Base-by-base conservation (phyloP, 23 tunicate genomes). In the Trididemnum clinides region DNA sequence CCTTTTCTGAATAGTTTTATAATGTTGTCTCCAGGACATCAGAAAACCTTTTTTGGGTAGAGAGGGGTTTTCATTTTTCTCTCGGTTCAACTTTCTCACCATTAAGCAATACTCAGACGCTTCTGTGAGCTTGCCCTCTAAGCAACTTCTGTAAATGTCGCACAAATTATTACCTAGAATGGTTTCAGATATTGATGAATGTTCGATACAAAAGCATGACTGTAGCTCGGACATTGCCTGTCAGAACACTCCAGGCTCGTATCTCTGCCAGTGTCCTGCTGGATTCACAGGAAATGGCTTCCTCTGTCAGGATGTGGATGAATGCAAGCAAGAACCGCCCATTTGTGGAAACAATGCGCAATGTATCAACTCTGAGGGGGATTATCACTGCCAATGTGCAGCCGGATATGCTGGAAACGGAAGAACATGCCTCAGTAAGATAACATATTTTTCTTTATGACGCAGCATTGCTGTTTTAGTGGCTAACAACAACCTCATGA, bases 111-210 rank as follows among this genome's bases (percentile, higher is more conserved):
- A n/a, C n/a, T n/a, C n/a, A n/a, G n/a, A n/a, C n/a, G n/a, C n/a
- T n/a, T n/a, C n/a, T n/a, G n/a, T n/a, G n/a, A n/a, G n/a, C n/a
- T n/a, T n/a, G n/a, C n/a, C n/a, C n/a, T n/a, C n/a, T n/a, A n/a
- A n/a, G n/a, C n/a, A n/a, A n/a, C n/a, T n/a, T n/a, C n/a, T n/a
- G n/a, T n/a, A n/a, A n/a, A n/a, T n/a, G n/a, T n/a, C n/a, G n/a
- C n/a, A n/a, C n/a, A n/a, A n/a, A n/a, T n/a, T n/a, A n/a, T n/a
- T n/a, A n/a, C n/a, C n/a, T n/a, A n/a, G n/a, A n/a, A n/a, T n/a
- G n/a, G 26, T 12, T 69, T 69, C 22, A 69, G 87, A 84, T 51
- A 49, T 71, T 1, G 34, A 84, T 44, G 87, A 84, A 71, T 84
- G 87, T 71, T 6, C 36, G 12, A 6, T 30, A 37, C 6, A 33